Evolutionary conservation across 2,888 invertebrate genomes (phyloP).

Genomic region (Hymenopus coronatus): DNA sequence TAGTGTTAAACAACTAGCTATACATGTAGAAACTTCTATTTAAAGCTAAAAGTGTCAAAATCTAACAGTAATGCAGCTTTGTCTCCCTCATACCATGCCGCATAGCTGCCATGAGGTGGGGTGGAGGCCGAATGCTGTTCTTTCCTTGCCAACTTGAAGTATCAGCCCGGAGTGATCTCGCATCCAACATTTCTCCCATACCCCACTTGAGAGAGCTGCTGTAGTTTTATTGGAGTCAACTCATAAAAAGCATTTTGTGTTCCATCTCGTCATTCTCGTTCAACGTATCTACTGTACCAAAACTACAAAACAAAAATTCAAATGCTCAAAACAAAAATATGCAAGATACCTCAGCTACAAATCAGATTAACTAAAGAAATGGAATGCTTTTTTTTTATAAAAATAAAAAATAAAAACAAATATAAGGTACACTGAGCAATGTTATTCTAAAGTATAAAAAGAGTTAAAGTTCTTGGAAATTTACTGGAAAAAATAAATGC

Average conservation of each 20-base stretch:
- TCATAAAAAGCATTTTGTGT: neutral
- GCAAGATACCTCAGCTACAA: neutral
- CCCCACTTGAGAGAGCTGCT: neutral
- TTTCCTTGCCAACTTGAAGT: conserved; percentile 28
- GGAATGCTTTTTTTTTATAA: neutral
- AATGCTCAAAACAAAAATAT: neutral
- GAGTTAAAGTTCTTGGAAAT: too few species aligned
- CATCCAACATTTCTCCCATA: conserved; percentile 30
- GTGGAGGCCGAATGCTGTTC: conserved; percentile 29
- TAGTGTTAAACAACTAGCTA: too few species aligned
- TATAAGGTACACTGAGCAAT: neutral
- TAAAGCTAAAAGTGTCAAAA: too few species aligned
- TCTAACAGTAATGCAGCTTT: neutral
- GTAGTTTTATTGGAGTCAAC: neutral
- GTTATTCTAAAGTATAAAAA: neutral
- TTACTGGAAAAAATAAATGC: too few species aligned
- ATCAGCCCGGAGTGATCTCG: conserved; percentile 29
- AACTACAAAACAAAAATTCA: conserved; percentile 19
- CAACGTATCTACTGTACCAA: conserved; percentile 1
- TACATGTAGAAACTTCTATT: too few species aligned
- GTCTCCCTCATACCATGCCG: conserved; percentile 48
- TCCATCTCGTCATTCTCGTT: conserved; percentile 11
- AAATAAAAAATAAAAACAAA: neutral
- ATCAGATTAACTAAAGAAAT: neutral
- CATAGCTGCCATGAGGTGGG: conserved; percentile 52